These are phyloP conservation scores for Poeciliopsis prolifica DNA, from an alignment of 2,113 vertebrate species.

Conservation along the genomic window DNA sequence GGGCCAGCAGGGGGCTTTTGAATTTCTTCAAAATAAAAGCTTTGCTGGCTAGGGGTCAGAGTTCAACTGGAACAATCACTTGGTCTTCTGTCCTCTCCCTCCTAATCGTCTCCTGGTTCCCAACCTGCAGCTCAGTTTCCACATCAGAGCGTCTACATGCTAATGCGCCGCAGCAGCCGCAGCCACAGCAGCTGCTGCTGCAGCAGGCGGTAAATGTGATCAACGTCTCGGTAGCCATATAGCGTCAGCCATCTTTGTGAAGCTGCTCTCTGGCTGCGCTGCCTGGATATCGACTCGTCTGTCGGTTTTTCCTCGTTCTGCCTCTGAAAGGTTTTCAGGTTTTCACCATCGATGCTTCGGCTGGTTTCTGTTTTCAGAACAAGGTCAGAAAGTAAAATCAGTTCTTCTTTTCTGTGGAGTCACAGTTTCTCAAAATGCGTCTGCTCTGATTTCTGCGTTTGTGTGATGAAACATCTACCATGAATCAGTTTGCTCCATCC, in stretches of 20 bases:
- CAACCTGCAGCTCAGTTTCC: constrained; percentile 59
- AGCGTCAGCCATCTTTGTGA: constrained; percentile 49
- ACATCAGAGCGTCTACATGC: constrained; percentile 67
- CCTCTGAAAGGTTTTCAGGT: constrained; percentile 9
- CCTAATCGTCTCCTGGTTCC: too few species aligned
- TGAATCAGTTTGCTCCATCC: constrained; percentile 21
- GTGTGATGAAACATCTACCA: constrained; percentile 10
- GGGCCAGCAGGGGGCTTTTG: constrained; percentile 21
- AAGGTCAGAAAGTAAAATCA: constrained; percentile 18
- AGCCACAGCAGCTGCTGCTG: too few species aligned
- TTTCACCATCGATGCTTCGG: constrained; percentile 33
- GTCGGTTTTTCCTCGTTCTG: constrained; percentile 25
- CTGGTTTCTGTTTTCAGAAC: constrained; percentile 11
- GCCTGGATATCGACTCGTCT: constrained; percentile 30
- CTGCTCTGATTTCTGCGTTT: background rate
- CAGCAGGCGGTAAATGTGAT: too few species aligned
- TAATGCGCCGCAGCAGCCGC: constrained; percentile 42
- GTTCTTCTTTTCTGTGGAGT: background rate
- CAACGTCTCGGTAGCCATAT: constrained; percentile 41
- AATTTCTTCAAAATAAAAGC: too few species aligned
- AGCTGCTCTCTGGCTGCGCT: constrained; percentile 20
- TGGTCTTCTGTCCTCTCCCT: too few species aligned
- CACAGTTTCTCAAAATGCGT: background rate
- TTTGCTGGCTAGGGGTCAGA: too few species aligned
- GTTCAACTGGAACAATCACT: too few species aligned